A percentile compares a stretch with the other conserved stretches of the same genome.
phyloP scores from a whole-genome alignment of 2,797 vertebrate genomes.

The Acridotheres tristis region DNA sequence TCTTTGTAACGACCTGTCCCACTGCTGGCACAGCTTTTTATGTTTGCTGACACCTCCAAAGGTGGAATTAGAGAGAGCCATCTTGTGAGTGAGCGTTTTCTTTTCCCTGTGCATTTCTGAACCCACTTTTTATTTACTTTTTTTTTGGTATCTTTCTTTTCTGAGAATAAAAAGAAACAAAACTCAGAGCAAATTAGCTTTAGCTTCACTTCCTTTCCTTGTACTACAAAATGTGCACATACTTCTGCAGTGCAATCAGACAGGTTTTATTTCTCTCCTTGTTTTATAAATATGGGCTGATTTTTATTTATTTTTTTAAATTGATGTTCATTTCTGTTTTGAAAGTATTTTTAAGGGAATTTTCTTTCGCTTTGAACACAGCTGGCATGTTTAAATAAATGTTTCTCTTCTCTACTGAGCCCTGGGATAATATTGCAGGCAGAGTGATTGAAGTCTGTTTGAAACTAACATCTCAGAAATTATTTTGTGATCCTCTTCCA shows the following conservation, averaged over 20 bases:
- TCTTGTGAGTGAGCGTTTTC: not conserved
- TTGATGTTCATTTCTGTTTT: not conserved
- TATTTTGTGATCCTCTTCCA: not conserved
- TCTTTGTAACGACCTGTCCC: not conserved
- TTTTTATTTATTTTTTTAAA: not conserved
- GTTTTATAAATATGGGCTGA: not conserved
- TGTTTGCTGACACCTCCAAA: not conserved
- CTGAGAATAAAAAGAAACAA: not conserved
- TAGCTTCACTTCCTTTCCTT: not conserved
- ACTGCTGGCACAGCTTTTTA: accelerated
- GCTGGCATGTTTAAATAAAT: not conserved
- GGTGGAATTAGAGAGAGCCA: not conserved
- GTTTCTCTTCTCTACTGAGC: not conserved
- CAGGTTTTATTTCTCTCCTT: not conserved
- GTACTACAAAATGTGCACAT: not conserved
- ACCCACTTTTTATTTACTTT: accelerated
- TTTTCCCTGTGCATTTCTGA: not conserved
- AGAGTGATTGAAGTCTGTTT: not conserved
- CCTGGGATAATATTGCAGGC: not conserved
- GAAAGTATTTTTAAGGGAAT: not conserved
- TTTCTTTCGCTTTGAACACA: slow-evolving; percentile 6
- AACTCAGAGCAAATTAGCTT: not conserved
- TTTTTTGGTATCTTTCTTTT: not conserved
- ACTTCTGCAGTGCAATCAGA: not conserved
- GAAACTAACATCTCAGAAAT: not conserved